These are phyloP conservation scores for Triops longicaudatus DNA, from an alignment of 1,140 invertebrate genomes.

Conservation along the genomic window DNA sequence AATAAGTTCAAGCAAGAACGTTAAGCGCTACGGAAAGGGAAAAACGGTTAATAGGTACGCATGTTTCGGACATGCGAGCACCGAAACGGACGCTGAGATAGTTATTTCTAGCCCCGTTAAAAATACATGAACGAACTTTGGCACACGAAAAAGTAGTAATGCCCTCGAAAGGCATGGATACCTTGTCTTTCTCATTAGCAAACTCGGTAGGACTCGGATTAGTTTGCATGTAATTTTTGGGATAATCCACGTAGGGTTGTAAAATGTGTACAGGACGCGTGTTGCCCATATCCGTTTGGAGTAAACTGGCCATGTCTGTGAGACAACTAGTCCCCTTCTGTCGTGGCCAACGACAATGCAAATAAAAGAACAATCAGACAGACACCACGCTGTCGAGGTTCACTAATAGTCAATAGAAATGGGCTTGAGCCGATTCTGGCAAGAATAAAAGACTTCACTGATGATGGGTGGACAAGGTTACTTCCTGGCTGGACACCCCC, in stretches of 20 bases:
- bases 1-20: neutral
- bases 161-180: neutral
- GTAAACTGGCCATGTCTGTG: neutral
- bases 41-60: neutral
- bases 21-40: neutral
- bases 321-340: neutral
- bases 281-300: neutral
- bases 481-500: neutral
- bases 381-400: neutral
- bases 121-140: neutral
- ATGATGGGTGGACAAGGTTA: neutral
- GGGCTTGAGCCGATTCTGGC: neutral
- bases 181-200: neutral
- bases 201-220: neutral
- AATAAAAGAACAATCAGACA: neutral
- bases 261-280: neutral
- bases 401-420: neutral
- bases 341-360: neutral
- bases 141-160: neutral
- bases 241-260: neutral
- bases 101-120: slow-evolving; percentile 5
- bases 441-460: neutral
- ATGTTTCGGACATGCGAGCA: neutral
- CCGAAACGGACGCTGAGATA: neutral
- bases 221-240: neutral